phyloP scores from a whole-genome alignment of 2,113 vertebrate genomes.

The Cyanoramphus novaezelandiae region DNA sequence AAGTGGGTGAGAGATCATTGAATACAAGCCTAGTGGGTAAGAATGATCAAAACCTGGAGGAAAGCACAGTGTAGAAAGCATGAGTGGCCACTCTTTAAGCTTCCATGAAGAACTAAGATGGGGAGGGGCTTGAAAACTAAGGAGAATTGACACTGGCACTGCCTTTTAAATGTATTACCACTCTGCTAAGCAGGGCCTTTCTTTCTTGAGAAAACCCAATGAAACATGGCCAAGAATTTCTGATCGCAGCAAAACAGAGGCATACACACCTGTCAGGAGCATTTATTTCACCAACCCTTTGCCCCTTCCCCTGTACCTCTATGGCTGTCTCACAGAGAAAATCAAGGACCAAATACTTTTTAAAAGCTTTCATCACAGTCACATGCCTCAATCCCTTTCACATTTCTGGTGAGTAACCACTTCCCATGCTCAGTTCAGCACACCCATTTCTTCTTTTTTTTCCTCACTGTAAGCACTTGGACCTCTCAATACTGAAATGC shows the following conservation, averaged over 20 bases:
- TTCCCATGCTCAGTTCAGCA: background rate
- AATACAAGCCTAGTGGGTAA: background rate
- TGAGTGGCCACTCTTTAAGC: background rate
- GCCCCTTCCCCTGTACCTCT: background rate
- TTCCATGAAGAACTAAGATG: background rate
- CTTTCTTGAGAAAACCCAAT: background rate
- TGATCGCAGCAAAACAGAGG: background rate
- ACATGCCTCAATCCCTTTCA: background rate
- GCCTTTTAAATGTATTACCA: background rate
- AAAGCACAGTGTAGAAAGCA: background rate
- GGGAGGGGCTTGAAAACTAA: background rate
- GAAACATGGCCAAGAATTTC: background rate
- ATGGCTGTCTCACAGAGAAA: background rate
- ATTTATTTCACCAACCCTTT: background rate
- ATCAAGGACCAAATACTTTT: background rate
- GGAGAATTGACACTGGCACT: background rate
- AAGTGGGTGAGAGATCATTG: background rate
- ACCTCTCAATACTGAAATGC: background rate
- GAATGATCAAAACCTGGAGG: background rate
- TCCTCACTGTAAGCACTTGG: background rate
- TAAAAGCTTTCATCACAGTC: background rate
- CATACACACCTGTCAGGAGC: background rate
- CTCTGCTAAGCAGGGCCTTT: background rate
- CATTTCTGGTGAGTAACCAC: background rate
- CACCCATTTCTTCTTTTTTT: background rate